Conservation (phyloP, 2,888 invertebrate species). For the Drepana falcataria region DNA sequence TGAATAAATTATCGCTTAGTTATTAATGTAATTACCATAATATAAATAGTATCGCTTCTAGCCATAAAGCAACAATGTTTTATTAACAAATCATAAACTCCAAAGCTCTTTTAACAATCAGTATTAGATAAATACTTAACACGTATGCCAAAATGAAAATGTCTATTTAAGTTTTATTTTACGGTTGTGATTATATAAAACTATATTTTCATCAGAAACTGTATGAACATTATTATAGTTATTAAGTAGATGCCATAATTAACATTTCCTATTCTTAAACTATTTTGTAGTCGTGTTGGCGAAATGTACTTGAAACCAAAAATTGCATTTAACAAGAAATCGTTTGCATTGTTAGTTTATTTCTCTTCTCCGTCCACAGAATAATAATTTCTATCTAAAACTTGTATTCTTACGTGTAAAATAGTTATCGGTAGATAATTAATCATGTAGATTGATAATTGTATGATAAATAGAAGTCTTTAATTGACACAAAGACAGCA, state of each 20-base stretch:
- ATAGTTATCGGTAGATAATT: neutral
- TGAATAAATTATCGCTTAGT: too few relatives aligned
- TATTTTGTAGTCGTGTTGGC: conserved; percentile 1
- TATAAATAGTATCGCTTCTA: conserved; percentile 14
- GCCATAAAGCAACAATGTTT: too few relatives aligned
- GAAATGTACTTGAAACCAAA: conserved; percentile 5
- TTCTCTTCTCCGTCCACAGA: conserved; percentile 22
- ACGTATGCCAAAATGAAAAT: conserved; percentile 32
- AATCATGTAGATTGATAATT: neutral
- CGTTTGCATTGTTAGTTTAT: conserved; percentile 4
- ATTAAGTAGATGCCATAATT: conserved; percentile 1
- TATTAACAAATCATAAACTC: too few relatives aligned
- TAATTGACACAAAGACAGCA: conserved; percentile 40
- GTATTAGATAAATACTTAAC: neutral
- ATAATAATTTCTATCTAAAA: neutral
- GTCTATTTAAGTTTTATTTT: conserved; percentile 31
- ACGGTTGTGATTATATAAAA: conserved; percentile 51
- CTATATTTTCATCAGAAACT: conserved; percentile 21
- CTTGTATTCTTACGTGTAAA: neutral
- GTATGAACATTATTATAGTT: conserved; percentile 12
- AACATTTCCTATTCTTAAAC: conserved; percentile 11
- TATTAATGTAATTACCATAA: too few relatives aligned
- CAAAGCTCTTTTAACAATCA: neutral
- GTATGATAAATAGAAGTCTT: conserved; percentile 22
- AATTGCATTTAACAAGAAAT: conserved; percentile 7